Base-by-base conservation (phyloP, 1,140 invertebrate species). In the Coenobita brevimanus region DNA sequence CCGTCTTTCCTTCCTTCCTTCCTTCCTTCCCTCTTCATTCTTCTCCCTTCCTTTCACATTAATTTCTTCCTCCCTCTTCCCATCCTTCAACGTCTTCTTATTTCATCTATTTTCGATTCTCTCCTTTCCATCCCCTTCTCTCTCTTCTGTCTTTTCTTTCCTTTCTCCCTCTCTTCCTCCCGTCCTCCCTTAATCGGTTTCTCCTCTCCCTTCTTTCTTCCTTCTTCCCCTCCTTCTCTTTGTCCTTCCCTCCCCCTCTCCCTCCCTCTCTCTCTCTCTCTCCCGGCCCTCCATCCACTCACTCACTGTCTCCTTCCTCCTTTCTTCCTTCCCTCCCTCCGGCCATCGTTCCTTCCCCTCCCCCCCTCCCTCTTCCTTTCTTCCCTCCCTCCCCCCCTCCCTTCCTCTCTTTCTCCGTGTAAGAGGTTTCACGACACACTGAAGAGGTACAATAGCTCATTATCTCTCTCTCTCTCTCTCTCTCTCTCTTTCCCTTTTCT, bases 401-500 rank as follows among this genome's bases (percentile, higher is more conserved):
- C n/a, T 57, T n/a, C 54, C 54, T 57, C n/a, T n/a, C 54, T n/a
- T 57, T 57, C 54, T n/a, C 54, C n/a, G n/a, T n/a, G n/a, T n/a
- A n/a, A n/a, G n/a, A n/a, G n/a, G n/a, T n/a, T n/a, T n/a, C n/a
- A n/a, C n/a, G n/a, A n/a, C n/a, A n/a, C n/a, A n/a, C n/a, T n/a
- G n/a, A n/a, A n/a, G n/a, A n/a, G n/a, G n/a, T 57, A 10, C 54
- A 13, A 13, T 57, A 10, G 10, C n/a, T 57, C n/a, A 10, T 57
- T n/a, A 13, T 57, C 54, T n/a, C 54, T 57, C n/a, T n/a, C 54
- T n/a, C n/a, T 57, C 54, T n/a, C 54, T 57, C n/a, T n/a, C 54
- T n/a, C n/a, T 57, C 54, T n/a, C 54, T 57, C n/a, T n/a, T n/a
- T 57, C n/a, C n/a, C 54, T 57, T n/a, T 57, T 57, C 54, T n/a